Conservation (phyloP, 2,797 vertebrate species). For the Arvicola amphibius region DNA sequence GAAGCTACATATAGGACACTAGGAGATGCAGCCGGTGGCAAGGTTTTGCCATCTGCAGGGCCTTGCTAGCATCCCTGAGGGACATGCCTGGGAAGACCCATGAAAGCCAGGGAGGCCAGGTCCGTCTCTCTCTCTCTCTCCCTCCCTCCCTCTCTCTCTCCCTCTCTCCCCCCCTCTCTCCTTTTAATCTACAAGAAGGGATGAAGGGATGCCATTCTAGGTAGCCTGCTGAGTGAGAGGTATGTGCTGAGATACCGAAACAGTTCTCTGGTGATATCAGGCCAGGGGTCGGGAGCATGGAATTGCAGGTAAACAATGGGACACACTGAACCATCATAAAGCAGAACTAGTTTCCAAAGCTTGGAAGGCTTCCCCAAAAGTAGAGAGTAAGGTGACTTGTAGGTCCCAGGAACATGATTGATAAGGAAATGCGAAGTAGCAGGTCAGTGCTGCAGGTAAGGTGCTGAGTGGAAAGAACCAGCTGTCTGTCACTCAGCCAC, state of each 20-base stretch:
- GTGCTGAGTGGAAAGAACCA: not conserved
- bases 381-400: not conserved
- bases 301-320: not conserved
- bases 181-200: not conserved
- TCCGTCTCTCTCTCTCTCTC: not conserved
- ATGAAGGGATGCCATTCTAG: not conserved
- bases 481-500: not conserved
- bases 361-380: not conserved
- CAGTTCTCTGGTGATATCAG: not conserved
- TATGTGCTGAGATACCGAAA: not conserved
- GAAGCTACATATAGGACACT: not conserved
- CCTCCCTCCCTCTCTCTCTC: not conserved
- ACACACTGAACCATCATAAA: not conserved
- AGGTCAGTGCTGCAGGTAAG: not conserved
- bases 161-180: not conserved
- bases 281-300: not conserved
- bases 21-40: not conserved
- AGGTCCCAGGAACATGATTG: not conserved
- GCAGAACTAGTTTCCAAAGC: not conserved
- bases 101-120: not conserved
- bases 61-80: not conserved
- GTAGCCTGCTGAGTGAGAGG: not conserved
- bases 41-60: not conserved
- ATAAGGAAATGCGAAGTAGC: not conserved
- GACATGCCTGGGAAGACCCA: not conserved